Conservation (phyloP, 1,140 invertebrate genomes). For the Pissodes strobi region DNA sequence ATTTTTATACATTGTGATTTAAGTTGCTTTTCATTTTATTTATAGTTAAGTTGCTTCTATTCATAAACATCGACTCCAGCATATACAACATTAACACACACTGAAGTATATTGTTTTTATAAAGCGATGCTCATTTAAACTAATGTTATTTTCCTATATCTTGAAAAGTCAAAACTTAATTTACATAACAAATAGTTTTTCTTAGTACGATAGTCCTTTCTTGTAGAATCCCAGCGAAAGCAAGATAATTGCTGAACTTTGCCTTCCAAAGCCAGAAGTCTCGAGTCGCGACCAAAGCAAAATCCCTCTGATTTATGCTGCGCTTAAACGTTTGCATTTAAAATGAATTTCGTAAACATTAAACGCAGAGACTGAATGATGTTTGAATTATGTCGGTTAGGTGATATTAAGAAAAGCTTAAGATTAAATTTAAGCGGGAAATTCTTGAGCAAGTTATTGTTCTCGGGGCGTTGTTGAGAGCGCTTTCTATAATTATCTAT, state of each 20-base stretch:
- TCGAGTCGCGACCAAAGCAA: constrained; percentile 17
- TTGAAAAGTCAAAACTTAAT: constrained; percentile 4
- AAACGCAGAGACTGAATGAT: constrained; percentile 26
- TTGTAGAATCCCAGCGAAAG: constrained; percentile 1
- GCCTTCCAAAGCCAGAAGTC: constrained; percentile 14
- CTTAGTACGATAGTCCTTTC: constrained; percentile 8
- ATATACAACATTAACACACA: too few species aligned
- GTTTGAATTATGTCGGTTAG: constrained; percentile 32
- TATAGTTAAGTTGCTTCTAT: too few species aligned
- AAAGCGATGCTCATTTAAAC: too few species aligned
- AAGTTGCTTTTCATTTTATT: too few species aligned
- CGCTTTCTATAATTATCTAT: constrained; percentile 30
- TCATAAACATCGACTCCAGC: too few species aligned
- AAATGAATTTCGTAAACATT: constrained; percentile 32
- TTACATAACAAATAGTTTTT: constrained; percentile 18
- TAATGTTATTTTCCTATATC: too few species aligned
- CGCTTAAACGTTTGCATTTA: constrained; percentile 28
- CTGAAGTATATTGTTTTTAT: too few species aligned
- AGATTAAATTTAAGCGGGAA: constrained; percentile 21
- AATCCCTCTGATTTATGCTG: constrained; percentile 27
- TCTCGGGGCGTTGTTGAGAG: constrained; percentile 1
- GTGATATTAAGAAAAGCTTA: constrained; percentile 22
- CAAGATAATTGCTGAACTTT: constrained; percentile 30
- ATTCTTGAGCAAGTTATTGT: constrained; percentile 19
- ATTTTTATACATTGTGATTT: too few species aligned